Evolutionary conservation across 2,113 vertebrate species (phyloP), one percentile per base, ranked within the genome.

Genomic region (Porphyrio hochstetteri): DNA sequence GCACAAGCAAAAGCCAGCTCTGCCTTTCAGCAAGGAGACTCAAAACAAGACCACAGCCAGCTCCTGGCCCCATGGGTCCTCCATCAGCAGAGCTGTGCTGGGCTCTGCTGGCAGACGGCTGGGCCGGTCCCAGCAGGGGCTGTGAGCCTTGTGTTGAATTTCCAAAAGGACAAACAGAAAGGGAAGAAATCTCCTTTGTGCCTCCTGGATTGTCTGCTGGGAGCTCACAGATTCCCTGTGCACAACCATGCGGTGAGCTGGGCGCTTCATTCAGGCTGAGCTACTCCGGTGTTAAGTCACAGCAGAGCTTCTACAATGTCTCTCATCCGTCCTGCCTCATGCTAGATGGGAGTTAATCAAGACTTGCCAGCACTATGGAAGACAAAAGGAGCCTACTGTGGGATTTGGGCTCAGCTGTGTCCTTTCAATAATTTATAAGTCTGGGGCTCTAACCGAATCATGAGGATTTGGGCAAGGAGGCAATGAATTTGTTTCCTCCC

Each of bases 391-490:
- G 84, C 68, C 44, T 60, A 2, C 87, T 31, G 65, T 69, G 90
- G 88, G 93, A 83, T 76, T 48, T 75, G 82, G 70, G 74, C 92
- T 95, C 95, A 96, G 92, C 92, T 92, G 96, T 50, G 75, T 93
- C 91, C 91, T 93, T 95, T 96, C 84, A 80, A 65, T 93, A 77
- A 83, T 82, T 88, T 93, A 81, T 95, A 78, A 91, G 88, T 79
- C 83, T 88, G 38, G 48, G 88, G 88, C 86, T 95, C 70, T 72
- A 56, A 92, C 75, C 78, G 88, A 92, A 95, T 91, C 68, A 13
- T n/a, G 9, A 63, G 91, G 94, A 94, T 96, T 56, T 95, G 94
- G 78, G 88, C 68, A 85, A 61, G 86, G 92, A 94, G 88, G 78
- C 55, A 52, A 86, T 46, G 78, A 50, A 35, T 93, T 86, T 89